Evolutionary conservation across 2,888 invertebrate genomes (phyloP).

Genomic region (Anoplius nigerrimus): DNA sequence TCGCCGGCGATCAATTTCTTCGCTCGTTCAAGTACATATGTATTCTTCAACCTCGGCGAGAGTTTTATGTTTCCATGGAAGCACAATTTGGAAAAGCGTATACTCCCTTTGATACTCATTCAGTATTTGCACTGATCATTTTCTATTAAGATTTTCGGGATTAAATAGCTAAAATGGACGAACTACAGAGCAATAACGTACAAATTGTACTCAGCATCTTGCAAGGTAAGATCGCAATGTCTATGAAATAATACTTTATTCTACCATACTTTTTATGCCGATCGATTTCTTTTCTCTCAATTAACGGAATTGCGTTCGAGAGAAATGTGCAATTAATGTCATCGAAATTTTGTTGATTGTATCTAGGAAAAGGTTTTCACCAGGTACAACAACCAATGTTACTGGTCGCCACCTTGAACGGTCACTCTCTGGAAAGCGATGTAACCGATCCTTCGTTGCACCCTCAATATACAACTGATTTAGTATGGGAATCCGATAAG

Average conservation of each 20-base stretch:
- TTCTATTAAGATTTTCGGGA: constrained; percentile 20
- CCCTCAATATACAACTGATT: constrained; percentile 83
- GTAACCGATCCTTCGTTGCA: constrained; percentile 78
- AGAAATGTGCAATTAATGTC: background rate
- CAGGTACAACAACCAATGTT: constrained; percentile 77
- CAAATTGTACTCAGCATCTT: constrained; percentile 82
- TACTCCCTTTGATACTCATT: constrained; percentile 37
- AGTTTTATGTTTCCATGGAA: constrained; percentile 42
- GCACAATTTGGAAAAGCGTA: constrained; percentile 39
- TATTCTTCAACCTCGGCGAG: no score
- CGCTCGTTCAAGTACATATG: no score
- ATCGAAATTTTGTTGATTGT: background rate
- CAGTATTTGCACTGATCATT: constrained; percentile 36
- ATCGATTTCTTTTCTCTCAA: no score
- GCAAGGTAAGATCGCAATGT: constrained; percentile 76
- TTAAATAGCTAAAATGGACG: constrained; percentile 78
- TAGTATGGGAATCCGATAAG: constrained; percentile 88
- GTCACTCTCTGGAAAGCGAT: constrained; percentile 83
- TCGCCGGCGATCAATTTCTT: no score
- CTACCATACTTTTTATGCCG: no score
- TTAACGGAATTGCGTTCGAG: no score
- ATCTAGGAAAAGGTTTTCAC: constrained; percentile 79
- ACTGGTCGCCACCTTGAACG: constrained; percentile 80
- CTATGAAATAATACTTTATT: no score
- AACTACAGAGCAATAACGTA: constrained; percentile 79